A percentile compares a stretch with the other conserved stretches of the same genome.
These are phyloP conservation scores for Lampropteryx suffumata DNA, from an alignment of 2,888 invertebrate species.

Conservation along the genomic window DNA sequence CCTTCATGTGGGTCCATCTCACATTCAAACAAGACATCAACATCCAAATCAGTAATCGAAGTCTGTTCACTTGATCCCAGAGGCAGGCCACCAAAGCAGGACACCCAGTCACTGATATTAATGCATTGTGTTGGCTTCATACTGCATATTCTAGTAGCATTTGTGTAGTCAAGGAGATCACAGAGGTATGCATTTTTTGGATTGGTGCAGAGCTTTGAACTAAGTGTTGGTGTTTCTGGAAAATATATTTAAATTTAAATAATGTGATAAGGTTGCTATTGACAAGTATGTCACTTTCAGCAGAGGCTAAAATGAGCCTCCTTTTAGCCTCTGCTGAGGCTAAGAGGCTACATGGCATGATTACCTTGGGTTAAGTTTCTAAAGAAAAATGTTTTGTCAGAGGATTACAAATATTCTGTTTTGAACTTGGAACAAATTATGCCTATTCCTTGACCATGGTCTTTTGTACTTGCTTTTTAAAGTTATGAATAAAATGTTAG, in stretches of 20 bases:
- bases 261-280: not conserved
- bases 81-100: conserved; percentile 68
- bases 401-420: too few species aligned
- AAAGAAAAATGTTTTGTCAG: too few species aligned
- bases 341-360: too few species aligned
- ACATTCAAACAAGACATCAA: conserved; percentile 73
- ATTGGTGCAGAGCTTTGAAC: conserved; percentile 80
- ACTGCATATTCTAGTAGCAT: conserved; percentile 73
- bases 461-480: too few species aligned
- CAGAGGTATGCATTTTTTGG: conserved; percentile 83
- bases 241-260: too few species aligned
- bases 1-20: conserved; percentile 73
- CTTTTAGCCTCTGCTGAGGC: too few species aligned
- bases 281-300: not conserved
- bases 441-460: too few species aligned
- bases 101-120: conserved; percentile 73
- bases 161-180: conserved; percentile 82
- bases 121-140: conserved; percentile 76
- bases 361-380: too few species aligned
- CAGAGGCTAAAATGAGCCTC: too few species aligned
- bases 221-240: conserved; percentile 76
- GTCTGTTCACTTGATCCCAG: conserved; percentile 63
- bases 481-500: too few species aligned
- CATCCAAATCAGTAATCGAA: conserved; percentile 61
- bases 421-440: too few species aligned